Percentiles rank a stretch among this genome's conserved stretches.
phyloP scores from a whole-genome alignment of 2,113 vertebrate genomes.

The Glaucomys volans region DNA sequence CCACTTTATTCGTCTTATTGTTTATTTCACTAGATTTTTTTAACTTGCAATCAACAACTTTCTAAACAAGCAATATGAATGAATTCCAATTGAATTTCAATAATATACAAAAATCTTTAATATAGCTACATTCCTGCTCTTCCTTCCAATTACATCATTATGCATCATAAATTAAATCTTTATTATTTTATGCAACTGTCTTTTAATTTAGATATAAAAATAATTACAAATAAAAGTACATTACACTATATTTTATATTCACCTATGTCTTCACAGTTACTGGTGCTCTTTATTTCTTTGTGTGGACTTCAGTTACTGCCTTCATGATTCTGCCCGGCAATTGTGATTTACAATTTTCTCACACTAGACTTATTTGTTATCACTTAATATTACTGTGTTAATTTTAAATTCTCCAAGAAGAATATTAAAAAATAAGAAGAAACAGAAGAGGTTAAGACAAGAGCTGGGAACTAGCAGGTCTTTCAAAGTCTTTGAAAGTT shows the following conservation, averaged over 20 bases:
- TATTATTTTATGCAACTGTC: not conserved
- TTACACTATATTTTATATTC: not conserved
- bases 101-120: not conserved
- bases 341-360: not conserved
- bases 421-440: not conserved
- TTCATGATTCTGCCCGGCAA: not conserved
- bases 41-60: not conserved
- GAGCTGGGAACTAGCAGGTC: not conserved
- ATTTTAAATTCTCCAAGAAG: not conserved
- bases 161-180: not conserved
- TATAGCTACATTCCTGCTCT: not conserved
- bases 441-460: not conserved
- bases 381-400: not conserved
- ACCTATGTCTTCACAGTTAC: not conserved
- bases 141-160: not conserved
- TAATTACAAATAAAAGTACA: not conserved
- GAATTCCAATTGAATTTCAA: not conserved
- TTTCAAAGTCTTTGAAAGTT: not conserved
- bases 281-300: not conserved
- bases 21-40: not conserved
- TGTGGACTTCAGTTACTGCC: not conserved
- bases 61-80: not conserved
- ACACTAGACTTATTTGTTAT: not conserved
- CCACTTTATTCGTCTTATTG: not conserved
- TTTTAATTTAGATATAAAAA: slow-evolving; percentile 9